Conservation (phyloP, 2,113 vertebrate genomes). For the Pungitius pungitius region DNA sequence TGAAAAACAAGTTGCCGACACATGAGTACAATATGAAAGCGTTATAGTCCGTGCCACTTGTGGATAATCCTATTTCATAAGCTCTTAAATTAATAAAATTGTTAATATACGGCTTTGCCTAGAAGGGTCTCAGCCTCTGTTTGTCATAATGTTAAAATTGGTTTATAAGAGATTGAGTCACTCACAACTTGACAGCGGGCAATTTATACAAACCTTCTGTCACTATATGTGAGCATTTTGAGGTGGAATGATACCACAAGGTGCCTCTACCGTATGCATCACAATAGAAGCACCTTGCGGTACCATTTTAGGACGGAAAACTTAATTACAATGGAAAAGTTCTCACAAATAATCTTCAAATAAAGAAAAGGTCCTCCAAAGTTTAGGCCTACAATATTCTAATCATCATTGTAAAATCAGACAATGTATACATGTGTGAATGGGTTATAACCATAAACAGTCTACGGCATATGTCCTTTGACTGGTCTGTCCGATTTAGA, state of each 20-base stretch:
- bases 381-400: conserved; percentile 7
- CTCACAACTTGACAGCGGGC: too few relatives aligned
- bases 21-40: conserved; percentile 38
- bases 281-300: too few relatives aligned
- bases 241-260: conserved; percentile 21
- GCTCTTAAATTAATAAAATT: conserved; percentile 38
- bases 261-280: background rate
- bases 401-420: background rate
- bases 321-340: conserved; percentile 9
- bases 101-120: conserved; percentile 40
- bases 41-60: conserved; percentile 50
- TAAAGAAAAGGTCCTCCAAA: conserved; percentile 18
- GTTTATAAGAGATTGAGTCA: conserved; percentile 16
- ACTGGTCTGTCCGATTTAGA: conserved; percentile 1
- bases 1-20: conserved; percentile 48
- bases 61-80: conserved; percentile 52
- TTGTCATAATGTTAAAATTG: conserved; percentile 37
- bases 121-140: conserved; percentile 14
- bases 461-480: background rate
- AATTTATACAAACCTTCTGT: conserved; percentile 26
- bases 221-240: conserved; percentile 31
- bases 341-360: conserved; percentile 20
- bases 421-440: background rate
- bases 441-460: conserved; percentile 13
- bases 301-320: conserved; percentile 5